phyloP scores from a whole-genome alignment of 2,888 invertebrate species.

The Ophion costatus region DNA sequence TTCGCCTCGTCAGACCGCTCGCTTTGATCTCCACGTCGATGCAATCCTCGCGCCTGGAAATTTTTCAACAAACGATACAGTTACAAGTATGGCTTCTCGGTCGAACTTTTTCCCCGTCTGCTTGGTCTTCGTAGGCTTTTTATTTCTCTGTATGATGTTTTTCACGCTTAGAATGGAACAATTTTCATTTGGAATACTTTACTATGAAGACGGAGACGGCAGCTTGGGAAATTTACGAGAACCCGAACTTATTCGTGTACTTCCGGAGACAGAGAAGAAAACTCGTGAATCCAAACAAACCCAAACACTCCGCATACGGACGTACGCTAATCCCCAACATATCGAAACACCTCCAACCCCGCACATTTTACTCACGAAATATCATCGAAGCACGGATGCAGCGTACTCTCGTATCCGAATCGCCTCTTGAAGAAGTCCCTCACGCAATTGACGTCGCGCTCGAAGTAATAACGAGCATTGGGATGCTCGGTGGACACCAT shows the following conservation, averaged over 20 bases:
- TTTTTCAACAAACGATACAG: not conserved
- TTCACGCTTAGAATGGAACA: too few species aligned
- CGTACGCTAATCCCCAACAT: too few species aligned
- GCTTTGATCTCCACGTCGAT: constrained; percentile 96
- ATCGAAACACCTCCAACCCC: too few species aligned
- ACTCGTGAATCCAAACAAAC: not conserved
- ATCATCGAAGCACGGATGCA: constrained; percentile 91
- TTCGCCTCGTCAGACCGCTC: constrained; percentile 93
- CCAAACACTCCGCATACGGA: too few species aligned
- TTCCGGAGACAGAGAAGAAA: not conserved
- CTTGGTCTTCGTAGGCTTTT: not conserved
- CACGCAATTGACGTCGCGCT: constrained; percentile 97
- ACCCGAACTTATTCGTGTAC: too few species aligned
- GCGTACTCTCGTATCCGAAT: constrained; percentile 94
- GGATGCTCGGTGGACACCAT: constrained; percentile 98
- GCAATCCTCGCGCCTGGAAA: constrained; percentile 89
- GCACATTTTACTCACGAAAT: constrained; percentile 82
- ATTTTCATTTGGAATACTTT: too few species aligned
- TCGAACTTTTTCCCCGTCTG: not conserved
- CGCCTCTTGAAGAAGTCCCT: constrained; percentile 95
- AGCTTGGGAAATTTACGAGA: too few species aligned
- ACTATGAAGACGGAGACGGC: too few species aligned
- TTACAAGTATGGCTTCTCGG: not conserved
- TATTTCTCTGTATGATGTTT: too few species aligned
- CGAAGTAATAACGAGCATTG: constrained; percentile 96